Conservation (phyloP, 2,113 vertebrate species). For the Perca fluviatilis region DNA sequence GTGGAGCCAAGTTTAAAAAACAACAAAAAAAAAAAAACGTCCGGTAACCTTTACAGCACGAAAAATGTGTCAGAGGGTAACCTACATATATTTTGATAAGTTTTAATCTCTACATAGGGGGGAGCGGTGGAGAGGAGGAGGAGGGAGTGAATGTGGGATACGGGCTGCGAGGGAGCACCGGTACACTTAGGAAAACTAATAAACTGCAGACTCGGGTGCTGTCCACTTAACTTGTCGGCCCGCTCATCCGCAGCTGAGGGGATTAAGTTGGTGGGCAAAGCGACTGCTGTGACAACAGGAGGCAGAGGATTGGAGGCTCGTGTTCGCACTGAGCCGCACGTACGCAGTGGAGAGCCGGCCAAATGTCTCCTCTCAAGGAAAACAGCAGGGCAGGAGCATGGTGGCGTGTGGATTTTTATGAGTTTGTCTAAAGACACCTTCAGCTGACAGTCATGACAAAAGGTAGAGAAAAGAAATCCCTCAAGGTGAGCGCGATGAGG, state of each 20-base stretch:
- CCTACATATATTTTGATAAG: constrained; percentile 7
- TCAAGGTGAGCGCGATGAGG: neutral
- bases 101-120: constrained; percentile 5
- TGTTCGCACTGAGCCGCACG: constrained; percentile 68
- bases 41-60: neutral
- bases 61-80: neutral
- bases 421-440: constrained; percentile 49
- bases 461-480: constrained; percentile 18
- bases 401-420: constrained; percentile 41
- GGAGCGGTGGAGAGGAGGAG: neutral
- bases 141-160: constrained; percentile 16
- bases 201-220: constrained; percentile 61
- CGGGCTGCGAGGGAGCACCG: constrained; percentile 8
- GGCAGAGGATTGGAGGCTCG: constrained; percentile 57
- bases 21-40: neutral
- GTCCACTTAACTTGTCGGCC: constrained; percentile 51
- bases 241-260: constrained; percentile 67
- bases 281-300: constrained; percentile 71
- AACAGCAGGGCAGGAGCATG: constrained; percentile 52
- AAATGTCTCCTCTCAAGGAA: constrained; percentile 66
- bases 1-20: neutral
- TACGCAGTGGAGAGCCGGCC: constrained; percentile 73
- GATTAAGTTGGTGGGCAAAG: constrained; percentile 69
- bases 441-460: constrained; percentile 27
- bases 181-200: constrained; percentile 45